Percentiles rank a stretch among this genome's conserved stretches.
Conservation (phyloP, 2,113 vertebrate species). For the Dendropsophus ebraccatus region DNA sequence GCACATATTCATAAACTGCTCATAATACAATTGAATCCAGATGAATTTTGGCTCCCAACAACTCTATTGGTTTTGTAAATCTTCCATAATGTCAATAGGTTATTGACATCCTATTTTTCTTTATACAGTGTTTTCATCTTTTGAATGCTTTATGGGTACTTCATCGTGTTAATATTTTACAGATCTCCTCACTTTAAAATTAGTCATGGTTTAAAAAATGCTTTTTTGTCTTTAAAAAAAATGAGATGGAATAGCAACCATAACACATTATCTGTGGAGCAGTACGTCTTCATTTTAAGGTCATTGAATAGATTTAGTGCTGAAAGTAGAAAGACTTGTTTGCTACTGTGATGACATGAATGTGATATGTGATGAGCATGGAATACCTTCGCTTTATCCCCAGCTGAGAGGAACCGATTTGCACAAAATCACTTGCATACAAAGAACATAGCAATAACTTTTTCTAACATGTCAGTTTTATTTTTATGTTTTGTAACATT, state of each 20-base stretch:
- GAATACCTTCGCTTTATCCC: not conserved
- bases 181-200: conserved; percentile 38
- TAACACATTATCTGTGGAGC: not conserved
- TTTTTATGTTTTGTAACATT: not conserved
- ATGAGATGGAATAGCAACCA: not conserved
- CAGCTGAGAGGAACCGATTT: not conserved
- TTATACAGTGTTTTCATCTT: conserved; percentile 37
- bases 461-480: not conserved
- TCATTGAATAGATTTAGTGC: not conserved
- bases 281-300: conserved; percentile 40
- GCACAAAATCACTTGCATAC: not conserved
- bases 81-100: not conserved
- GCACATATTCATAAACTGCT: conserved; percentile 2
- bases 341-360: conserved; percentile 7
- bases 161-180: conserved; percentile 15
- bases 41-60: conserved; percentile 9
- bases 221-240: not conserved
- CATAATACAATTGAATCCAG: conserved; percentile 25
- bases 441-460: not conserved
- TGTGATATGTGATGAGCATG: not conserved
- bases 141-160: conserved; percentile 17
- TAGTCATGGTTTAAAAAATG: conserved; percentile 24
- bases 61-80: not conserved
- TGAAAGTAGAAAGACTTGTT: not conserved
- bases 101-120: not conserved